Conservation (phyloP, 2,113 vertebrate genomes). For the Spizaetus ornatus region DNA sequence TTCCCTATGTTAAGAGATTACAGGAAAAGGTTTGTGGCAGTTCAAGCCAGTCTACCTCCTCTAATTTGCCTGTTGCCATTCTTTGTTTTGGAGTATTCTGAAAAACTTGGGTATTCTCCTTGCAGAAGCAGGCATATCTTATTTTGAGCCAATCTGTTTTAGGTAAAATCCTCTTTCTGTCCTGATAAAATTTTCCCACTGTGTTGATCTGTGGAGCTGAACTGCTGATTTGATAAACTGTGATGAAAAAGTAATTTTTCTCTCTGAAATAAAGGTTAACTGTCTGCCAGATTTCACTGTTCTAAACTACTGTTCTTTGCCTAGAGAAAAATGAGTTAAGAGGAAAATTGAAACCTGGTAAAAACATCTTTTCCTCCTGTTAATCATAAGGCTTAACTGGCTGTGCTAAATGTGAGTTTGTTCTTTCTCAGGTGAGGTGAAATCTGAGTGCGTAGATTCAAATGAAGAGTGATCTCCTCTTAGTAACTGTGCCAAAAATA, state of each 20-base stretch:
- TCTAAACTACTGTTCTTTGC: slow-evolving; percentile 52
- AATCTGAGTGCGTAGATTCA: background rate
- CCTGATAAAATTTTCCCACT: background rate
- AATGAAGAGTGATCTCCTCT: background rate
- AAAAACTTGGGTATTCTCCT: background rate
- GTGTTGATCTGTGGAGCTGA: slow-evolving; percentile 11
- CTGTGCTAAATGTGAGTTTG: background rate
- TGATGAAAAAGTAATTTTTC: slow-evolving; percentile 49
- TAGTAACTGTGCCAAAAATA: background rate
- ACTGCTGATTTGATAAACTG: slow-evolving; percentile 55
- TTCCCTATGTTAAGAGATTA: accelerated
- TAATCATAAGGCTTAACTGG: background rate
- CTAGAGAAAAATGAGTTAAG: slow-evolving; percentile 10
- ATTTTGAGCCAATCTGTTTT: background rate
- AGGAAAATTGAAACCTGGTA: background rate
- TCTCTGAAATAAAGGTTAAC: slow-evolving; percentile 59
- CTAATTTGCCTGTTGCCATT: background rate
- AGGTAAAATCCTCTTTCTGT: background rate
- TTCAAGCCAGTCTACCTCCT: background rate
- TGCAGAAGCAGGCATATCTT: background rate
- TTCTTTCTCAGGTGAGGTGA: background rate
- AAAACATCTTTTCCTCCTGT: background rate
- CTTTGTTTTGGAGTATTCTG: background rate
- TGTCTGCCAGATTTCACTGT: slow-evolving; percentile 25
- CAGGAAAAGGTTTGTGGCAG: background rate